Evolutionary conservation across 2,797 vertebrate genomes (phyloP), one percentile per base, ranked within the genome.

Genomic region (Chromis chromis): DNA sequence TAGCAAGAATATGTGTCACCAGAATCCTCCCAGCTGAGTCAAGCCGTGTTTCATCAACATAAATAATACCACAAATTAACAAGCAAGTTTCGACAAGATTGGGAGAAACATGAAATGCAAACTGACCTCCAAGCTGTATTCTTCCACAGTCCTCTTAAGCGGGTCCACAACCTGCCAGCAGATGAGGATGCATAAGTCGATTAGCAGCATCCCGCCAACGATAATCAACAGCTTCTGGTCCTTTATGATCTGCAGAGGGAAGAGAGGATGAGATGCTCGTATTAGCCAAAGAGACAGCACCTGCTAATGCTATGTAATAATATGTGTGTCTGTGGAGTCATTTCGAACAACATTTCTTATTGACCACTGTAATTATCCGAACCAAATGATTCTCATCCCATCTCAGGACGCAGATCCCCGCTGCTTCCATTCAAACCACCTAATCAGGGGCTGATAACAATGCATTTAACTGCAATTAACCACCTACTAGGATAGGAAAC

Each of bases 91-190:
- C 21, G 19, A 46, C 19, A n/a, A 70, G 46, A 73, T 13, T 22
- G 2, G 0, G 13, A 17, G 65, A 50, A 28, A 27, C 22, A 40
- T 31, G 2, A 40, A 64, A 68, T 24, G 57, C 39, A 46, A 33
- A 89, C 96, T 83, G 86, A 98, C 98, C 98, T 99, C 98, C 94
- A 99, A 94, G 95, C 96, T 98, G 95, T 99, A 99, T 78, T 96
- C 94, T 93, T 99, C 98, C 86, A 98, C 98, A 0, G 97, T 99
- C 91, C 97, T 96, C 90, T 95, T 96, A 84, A 99, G 95, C 16
- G 98, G 98, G 91, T 99, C 98, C 88, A 99, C 97, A 56, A 99
- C 96, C 94, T 99, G 98, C 98, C 98, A 99, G 95, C 97, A 99
- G 93, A 99, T 99, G 85, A 99, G 94, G 93, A 99, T 99, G 94